Conservation (phyloP, 2,797 vertebrate genomes). For the Enteromius mattozi region DNA sequence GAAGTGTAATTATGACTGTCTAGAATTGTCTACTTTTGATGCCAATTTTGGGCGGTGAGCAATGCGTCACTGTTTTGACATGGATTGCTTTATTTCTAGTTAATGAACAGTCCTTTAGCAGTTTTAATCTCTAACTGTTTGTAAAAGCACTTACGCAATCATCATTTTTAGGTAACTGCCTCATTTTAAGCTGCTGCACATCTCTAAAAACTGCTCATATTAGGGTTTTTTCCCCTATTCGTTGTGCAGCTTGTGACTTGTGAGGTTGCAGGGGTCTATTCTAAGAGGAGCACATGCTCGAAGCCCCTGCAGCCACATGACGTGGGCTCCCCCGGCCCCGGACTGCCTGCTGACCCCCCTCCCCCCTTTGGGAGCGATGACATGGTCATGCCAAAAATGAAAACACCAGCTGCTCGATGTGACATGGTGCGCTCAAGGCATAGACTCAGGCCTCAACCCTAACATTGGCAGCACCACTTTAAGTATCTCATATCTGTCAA, state of each 20-base stretch:
- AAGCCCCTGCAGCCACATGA: conserved; percentile 45
- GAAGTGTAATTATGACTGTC: neutral
- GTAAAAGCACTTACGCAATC: neutral
- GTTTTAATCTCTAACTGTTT: neutral
- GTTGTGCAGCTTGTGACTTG: conserved; percentile 39
- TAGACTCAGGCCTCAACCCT: neutral
- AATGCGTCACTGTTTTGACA: neutral
- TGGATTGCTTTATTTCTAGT: neutral
- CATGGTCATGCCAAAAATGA: conserved; percentile 61
- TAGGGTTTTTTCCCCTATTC: conserved; percentile 10
- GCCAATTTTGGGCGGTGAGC: neutral
- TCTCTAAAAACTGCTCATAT: neutral
- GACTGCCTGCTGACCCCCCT: conserved; percentile 42
- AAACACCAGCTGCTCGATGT: conserved; percentile 57
- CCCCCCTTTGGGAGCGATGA: conserved; percentile 52
- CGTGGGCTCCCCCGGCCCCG: conserved; percentile 36
- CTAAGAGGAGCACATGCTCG: conserved; percentile 52
- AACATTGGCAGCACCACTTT: conserved; percentile 10
- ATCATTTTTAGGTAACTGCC: conserved; percentile 7
- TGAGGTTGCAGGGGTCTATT: conserved; percentile 45
- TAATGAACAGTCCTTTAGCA: neutral
- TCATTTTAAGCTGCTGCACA: neutral
- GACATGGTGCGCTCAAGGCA: neutral
- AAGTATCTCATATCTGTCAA: neutral
- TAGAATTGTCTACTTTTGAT: neutral